Evolutionary conservation across 2,113 vertebrate genomes (phyloP), one percentile per base, ranked within the genome.

Genomic region (Oostethus manadensis): DNA sequence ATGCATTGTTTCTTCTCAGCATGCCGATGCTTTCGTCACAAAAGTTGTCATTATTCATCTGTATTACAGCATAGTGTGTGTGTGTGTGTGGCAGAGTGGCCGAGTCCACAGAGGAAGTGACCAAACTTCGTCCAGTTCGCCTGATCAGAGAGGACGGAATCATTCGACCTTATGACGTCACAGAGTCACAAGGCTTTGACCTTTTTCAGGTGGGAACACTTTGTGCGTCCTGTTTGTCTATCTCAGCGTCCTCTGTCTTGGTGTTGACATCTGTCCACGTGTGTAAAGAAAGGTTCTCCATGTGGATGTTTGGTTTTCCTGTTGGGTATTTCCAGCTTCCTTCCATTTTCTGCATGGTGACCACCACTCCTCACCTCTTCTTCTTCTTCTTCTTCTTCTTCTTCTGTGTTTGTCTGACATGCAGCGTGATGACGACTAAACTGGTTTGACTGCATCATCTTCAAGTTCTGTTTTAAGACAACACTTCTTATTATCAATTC

Each of bases 51-150:
- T 53, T 42, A 42, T 14, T 42, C 4, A 14, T 13, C 38, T 42
- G 11, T 14, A 42, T 42, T 4, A 42, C 38, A 42, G 10, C 10
- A 1, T 0, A 8, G 10, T 54, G 26, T 43, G 40, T 54, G 48
- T 4, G 13, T 22, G 23, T 66, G 45, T 71, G 47, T 49, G 43
- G 22, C 77, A 98, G 96, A 81, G 97, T 70, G 58, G 94, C 94
- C 8, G 97, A 99, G 67, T 93, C 95, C 0, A 92, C 93, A 0
- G 94, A 99, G 72, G 95, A 97, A 23, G 97, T 99, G 40, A 90
- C 84, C 2, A 93, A 88, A 51, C 89, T 98, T 3, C 91, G 97
- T 0, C 93, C 95, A 0, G 92, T 93, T 0, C 93, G 96, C 15
- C 87, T 94, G 44, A 94, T 99, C 73, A 89, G 75, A 0, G 95